Evolutionary conservation across 2,888 invertebrate species (phyloP).

Genomic region (Sinhomidia bicolor): DNA sequence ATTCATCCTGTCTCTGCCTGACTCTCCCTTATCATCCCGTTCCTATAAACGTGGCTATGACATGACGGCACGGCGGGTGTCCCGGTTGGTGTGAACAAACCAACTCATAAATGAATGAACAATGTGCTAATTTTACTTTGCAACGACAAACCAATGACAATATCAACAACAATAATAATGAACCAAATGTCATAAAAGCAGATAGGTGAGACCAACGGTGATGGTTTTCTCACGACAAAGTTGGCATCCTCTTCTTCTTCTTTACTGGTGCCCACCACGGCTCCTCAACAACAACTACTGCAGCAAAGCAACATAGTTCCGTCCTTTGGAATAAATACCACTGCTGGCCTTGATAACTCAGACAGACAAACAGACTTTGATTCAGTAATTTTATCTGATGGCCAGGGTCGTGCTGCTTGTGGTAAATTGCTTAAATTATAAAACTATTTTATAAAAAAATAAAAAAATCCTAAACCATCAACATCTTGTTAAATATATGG

Average conservation of each 20-base stretch:
- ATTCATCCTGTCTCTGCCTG: constrained; percentile 19
- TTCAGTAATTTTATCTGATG: constrained; percentile 63
- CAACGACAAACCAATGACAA: neutral
- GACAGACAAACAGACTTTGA: constrained; percentile 63
- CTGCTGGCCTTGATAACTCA: constrained; percentile 40
- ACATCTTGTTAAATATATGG: too few relatives aligned
- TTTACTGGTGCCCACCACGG: constrained; percentile 20
- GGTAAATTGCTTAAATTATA: constrained; percentile 62
- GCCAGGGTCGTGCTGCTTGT: constrained; percentile 73
- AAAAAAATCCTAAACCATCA: too few relatives aligned
- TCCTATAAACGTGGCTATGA: neutral
- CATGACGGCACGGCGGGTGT: too few relatives aligned
- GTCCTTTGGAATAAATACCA: neutral
- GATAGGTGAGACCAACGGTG: neutral
- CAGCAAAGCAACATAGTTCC: neutral
- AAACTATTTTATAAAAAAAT: neutral
- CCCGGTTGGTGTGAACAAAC: constrained; percentile 1
- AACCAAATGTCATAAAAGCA: neutral
- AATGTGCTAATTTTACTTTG: constrained; percentile 21
- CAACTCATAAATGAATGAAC: neutral
- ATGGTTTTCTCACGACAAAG: constrained; percentile 37
- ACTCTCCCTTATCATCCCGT: neutral
- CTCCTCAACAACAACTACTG: neutral
- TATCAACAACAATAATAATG: too few relatives aligned
- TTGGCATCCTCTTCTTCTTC: constrained; percentile 39